Conservation (phyloP, 1,140 invertebrate species). For the Trachymyrmex septentrionalis region DNA sequence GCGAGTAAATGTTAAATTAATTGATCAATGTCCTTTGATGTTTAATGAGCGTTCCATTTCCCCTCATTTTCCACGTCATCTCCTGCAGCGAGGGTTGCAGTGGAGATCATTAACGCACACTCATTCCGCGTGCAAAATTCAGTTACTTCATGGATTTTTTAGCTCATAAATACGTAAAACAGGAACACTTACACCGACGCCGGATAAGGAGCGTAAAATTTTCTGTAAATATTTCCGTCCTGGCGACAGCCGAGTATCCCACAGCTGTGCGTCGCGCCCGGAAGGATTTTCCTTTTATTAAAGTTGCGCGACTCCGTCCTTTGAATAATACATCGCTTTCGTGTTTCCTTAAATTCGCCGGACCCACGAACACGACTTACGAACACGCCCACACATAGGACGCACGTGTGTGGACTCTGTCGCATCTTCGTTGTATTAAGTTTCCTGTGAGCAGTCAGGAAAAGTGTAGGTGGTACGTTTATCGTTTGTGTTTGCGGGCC, state of each 20-base stretch:
- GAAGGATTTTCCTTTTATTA: conserved; percentile 65
- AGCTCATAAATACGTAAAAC: conserved; percentile 45
- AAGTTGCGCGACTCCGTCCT: conserved; percentile 44
- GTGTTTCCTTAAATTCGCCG: conserved; percentile 45
- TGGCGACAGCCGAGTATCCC: conserved; percentile 34
- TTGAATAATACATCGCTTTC: conserved; percentile 68
- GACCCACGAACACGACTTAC: background rate
- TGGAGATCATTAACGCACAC: background rate
- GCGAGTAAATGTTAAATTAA: background rate
- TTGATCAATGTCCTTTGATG: background rate
- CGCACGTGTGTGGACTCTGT: background rate
- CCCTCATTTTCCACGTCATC: background rate
- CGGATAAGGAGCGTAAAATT: conserved; percentile 44
- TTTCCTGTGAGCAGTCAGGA: background rate
- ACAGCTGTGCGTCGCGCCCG: conserved; percentile 5
- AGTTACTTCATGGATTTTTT: background rate
- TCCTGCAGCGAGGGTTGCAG: background rate
- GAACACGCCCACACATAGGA: background rate
- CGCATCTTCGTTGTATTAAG: conserved; percentile 9
- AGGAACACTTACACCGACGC: background rate
- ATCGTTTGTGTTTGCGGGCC: conserved; percentile 6
- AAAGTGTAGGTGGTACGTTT: background rate
- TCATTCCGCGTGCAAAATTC: background rate
- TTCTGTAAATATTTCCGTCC: conserved; percentile 54
- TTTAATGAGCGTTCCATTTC: background rate